A percentile compares a stretch with the other conserved stretches of the same genome.
phyloP scores from a whole-genome alignment of 2,113 vertebrate species.

The Dissostichus mawsoni region DNA sequence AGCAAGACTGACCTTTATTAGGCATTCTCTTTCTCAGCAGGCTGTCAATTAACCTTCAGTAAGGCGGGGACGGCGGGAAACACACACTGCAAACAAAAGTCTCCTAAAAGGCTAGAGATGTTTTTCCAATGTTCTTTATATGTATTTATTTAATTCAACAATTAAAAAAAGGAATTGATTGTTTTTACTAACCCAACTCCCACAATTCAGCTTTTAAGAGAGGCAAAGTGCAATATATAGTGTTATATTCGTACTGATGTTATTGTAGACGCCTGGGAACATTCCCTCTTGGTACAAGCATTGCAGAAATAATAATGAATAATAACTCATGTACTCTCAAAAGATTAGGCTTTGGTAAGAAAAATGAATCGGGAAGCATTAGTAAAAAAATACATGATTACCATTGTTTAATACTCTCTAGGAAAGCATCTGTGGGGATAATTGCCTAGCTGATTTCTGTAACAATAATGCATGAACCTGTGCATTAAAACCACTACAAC shows the following conservation, averaged over 20 bases:
- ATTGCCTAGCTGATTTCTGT: constrained; percentile 67
- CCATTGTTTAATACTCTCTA: constrained; percentile 51
- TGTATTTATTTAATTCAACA: constrained; percentile 3
- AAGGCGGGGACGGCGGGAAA: constrained; percentile 11
- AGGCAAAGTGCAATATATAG: not conserved
- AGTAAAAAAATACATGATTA: constrained; percentile 59
- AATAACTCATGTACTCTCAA: not conserved
- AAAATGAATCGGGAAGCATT: constrained; percentile 11
- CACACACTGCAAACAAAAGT: not conserved
- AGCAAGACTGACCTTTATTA: constrained; percentile 74
- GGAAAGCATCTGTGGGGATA: constrained; percentile 66
- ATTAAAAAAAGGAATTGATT: not conserved
- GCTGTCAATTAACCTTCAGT: constrained; percentile 32
- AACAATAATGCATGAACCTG: constrained; percentile 56
- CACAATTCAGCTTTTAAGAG: not conserved
- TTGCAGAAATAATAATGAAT: not conserved
- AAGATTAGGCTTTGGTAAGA: not conserved
- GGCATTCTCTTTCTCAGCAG: constrained; percentile 61
- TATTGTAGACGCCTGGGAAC: not conserved
- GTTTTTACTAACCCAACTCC: not conserved
- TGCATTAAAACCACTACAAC: constrained; percentile 46
- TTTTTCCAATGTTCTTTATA: not conserved
- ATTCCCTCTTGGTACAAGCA: not conserved
- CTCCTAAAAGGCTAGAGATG: not conserved
- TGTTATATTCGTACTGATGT: not conserved